A percentile compares a stretch with the other conserved stretches of the same genome.
Conservation (phyloP, 1,140 invertebrate genomes). For the Procambarus virginalis region DNA sequence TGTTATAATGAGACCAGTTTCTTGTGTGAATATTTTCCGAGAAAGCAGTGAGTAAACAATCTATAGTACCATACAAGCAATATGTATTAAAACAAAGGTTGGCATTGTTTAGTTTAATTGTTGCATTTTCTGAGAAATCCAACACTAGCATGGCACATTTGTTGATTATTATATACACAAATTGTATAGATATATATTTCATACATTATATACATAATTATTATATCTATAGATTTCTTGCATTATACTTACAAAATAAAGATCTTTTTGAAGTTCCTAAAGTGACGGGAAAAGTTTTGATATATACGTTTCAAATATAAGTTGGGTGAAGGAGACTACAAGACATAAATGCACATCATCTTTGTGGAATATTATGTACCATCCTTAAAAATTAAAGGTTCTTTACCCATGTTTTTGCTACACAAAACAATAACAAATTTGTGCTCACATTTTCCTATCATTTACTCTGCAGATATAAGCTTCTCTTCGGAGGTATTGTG, state of each 20-base stretch:
- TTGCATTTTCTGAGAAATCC: no score
- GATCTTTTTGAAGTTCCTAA: neutral
- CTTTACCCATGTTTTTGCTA: neutral
- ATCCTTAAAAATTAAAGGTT: neutral
- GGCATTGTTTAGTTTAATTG: no score
- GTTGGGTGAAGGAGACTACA: neutral
- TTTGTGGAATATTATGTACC: neutral
- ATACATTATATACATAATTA: neutral
- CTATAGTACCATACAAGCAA: no score
- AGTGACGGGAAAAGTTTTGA: neutral
- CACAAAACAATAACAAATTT: neutral
- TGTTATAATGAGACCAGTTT: no score
- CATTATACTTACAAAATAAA: neutral
- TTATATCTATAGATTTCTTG: conserved; percentile 9
- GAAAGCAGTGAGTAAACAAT: no score
- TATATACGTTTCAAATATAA: neutral
- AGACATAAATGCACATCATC: neutral
- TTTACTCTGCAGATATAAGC: neutral
- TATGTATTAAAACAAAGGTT: no score
- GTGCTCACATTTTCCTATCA: neutral
- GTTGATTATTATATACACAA: no score
- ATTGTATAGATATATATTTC: neutral
- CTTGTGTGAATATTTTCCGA: no score
- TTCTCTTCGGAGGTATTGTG: conserved; percentile 7
- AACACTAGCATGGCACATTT: no score